Conservation (phyloP, 2,797 vertebrate genomes). For the Lacerta agilis region DNA sequence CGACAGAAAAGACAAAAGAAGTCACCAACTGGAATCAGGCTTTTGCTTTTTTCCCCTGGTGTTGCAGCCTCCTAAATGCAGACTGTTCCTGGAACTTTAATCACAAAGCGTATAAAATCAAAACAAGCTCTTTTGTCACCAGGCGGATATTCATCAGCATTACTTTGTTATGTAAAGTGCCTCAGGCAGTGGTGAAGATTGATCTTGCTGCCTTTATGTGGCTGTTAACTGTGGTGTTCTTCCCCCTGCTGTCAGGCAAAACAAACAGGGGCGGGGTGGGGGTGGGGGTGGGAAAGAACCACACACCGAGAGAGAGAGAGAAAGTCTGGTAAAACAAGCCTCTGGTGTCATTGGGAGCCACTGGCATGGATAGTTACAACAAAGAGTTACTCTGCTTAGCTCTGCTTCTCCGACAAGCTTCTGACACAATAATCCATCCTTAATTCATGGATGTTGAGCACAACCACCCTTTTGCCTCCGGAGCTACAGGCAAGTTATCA, state of each 20-base stretch:
- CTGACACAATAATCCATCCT: background rate
- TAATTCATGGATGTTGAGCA: background rate
- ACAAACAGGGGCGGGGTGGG: constrained; percentile 3
- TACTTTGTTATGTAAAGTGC: constrained; percentile 1
- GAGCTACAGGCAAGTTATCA: background rate
- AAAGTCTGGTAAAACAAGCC: background rate
- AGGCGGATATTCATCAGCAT: constrained; percentile 16
- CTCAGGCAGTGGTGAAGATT: background rate
- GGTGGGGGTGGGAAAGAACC: no score
- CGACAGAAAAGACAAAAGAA: background rate
- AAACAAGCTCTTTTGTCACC: constrained; percentile 20
- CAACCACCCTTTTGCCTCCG: background rate
- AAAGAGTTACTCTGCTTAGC: background rate
- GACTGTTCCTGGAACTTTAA: background rate
- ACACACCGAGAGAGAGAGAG: background rate
- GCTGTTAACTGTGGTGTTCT: background rate
- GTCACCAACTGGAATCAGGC: background rate
- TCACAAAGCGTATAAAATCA: background rate
- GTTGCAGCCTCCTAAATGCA: no score
- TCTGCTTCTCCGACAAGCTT: background rate
- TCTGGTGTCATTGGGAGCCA: background rate
- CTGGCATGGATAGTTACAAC: background rate
- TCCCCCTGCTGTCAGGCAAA: constrained; percentile 12
- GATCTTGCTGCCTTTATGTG: constrained; percentile 8
- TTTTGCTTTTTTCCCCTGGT: background rate